phyloP scores from a whole-genome alignment of 2,797 vertebrate species.

The Hypotaenidia okinawae region DNA sequence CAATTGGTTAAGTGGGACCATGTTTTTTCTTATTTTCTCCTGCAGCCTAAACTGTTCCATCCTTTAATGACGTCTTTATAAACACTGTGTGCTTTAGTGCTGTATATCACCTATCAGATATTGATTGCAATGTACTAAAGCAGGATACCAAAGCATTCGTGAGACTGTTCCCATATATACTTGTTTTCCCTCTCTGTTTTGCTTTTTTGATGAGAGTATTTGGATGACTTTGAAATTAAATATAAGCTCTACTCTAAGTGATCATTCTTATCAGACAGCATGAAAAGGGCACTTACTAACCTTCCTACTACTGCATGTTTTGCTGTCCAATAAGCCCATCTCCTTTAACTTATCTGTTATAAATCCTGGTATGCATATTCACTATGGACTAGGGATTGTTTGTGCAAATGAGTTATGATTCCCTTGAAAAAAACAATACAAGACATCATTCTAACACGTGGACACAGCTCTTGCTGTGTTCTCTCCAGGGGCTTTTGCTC shows the following conservation, averaged over 20 bases:
- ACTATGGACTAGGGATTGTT: not conserved
- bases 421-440: conserved; percentile 11
- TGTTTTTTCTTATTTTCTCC: not conserved
- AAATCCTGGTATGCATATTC: conserved; percentile 9
- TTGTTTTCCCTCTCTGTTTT: not conserved
- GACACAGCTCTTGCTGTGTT: not conserved
- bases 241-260: not conserved
- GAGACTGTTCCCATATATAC: not conserved
- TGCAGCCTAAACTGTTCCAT: not conserved
- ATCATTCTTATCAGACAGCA: conserved; percentile 10
- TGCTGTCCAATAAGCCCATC: not conserved
- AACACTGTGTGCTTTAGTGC: not conserved
- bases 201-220: not conserved
- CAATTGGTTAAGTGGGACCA: not conserved
- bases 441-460: not conserved
- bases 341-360: conserved; percentile 36
- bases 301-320: not conserved
- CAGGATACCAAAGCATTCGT: not conserved
- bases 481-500: not conserved
- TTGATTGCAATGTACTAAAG: not conserved
- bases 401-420: conserved; percentile 46
- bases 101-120: not conserved
- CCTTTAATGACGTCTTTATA: not conserved
- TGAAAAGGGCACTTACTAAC: conserved; percentile 18
- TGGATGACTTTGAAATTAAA: conserved; percentile 26